Base-by-base conservation (phyloP, 2,888 invertebrate genomes). In the Nineta flava region DNA sequence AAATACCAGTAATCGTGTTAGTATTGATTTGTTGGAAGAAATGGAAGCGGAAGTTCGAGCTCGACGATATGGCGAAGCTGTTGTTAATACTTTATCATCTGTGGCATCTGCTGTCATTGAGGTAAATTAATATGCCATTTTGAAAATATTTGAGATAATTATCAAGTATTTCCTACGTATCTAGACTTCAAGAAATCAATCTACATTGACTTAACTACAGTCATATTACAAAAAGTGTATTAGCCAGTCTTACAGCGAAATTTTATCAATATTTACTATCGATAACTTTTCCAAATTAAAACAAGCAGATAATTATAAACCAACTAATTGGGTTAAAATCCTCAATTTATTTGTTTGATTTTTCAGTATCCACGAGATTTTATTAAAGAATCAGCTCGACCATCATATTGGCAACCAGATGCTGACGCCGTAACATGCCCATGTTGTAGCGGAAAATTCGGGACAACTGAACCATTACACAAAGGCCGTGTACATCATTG, bases 331-430 rank as follows among this genome's bases (percentile, higher is more conserved):
- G 19, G 19, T 19, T n/a, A n/a, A n/a, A n/a, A 5, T 19, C 7
- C 26, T 26, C 26, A 26, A 26, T 5, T 26, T 19, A 3, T 19
- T 3, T 26, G 26, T 26, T 26, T 26, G 2, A 3, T 38, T 38
- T 44, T 44, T 44, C 13, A 44, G 56, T 43, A 34, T 38, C 17
- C 58, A 59, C 5, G 52, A 77, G 78, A 72, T 47, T 64, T 81
- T 44, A 79, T 88, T 45, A 87, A 86, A 63, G 83, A 84, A 55
- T 73, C 79, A 4, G 84, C 80, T 5, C 70, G 86, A 38, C 87
- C 87, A 1, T 66, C 76, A 0, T 88, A 88, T 63, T 88, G 88
- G 88, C 75, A 80, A 32, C 83, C 87, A 1, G 87, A 88, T 63
- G 72, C 72, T 5, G 78, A 83, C 58, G 77, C 84, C 47, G 71